Base-by-base conservation (phyloP, 2,797 vertebrate species). In the Semaprochilodus insignis region DNA sequence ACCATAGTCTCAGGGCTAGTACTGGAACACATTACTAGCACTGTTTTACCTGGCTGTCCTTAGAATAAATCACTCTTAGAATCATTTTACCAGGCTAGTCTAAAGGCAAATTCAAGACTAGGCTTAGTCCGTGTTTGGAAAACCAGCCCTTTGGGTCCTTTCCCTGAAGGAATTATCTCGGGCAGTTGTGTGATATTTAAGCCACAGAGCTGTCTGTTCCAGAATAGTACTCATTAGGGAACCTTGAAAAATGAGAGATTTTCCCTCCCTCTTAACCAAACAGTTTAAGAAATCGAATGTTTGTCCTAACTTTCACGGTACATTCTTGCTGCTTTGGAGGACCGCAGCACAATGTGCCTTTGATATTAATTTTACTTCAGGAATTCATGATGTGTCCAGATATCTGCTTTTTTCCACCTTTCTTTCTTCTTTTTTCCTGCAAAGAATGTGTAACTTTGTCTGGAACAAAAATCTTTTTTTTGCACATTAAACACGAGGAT, bases 401-500 rank as follows among this genome's bases (percentile, higher is more conserved):
- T 72, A 76, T 76, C 57, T 71, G 65, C 80, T 84, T 57, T 84
- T 69, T 13, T 44, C 5, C 40, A 44, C n/a, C 21, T 36, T 69
- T 54, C 36, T 21, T 23, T 36, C 31, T 25, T 80, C 34, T 59
- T 66, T 59, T 66, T 66, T 66, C 36, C 44, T 73, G 67, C 59
- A 59, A 27, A 34, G 67, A 81, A 70, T 81, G 63, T 85, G 74
- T 69, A n/a, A 67, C 69, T 74, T 62, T 62, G 73, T 81, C 60
- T 60, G 69, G 59, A 77, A 80, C 73, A 80, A 81, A 81, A 54
- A 19, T 63, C 76, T 72, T 77, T 83, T n/a, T 80, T 44, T 15
- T 63, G 44, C 62, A 75, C 55, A 67, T 83, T 78, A 34, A 85
- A 78, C 74, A 85, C 36, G 57, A 81, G 65, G 78, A 78, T 77